Evolutionary conservation across 2,797 vertebrate species (phyloP).

Genomic region (Peromyscus nudipes): DNA sequence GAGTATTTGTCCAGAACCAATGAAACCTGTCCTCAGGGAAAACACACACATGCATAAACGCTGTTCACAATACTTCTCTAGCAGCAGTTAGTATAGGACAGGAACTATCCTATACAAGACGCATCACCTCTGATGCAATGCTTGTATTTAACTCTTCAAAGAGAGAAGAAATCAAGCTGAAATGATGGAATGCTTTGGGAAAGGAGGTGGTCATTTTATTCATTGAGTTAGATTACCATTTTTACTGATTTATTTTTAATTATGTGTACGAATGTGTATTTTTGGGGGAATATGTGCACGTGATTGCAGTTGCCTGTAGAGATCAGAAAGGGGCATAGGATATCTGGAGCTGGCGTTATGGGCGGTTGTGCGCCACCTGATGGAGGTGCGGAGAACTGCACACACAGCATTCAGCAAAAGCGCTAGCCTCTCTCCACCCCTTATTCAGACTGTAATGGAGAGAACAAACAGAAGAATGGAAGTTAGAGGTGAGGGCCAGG

Average conservation of each 20-base stretch:
- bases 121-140: background rate
- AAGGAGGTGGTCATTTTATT: background rate
- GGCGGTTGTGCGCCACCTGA: background rate
- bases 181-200: background rate
- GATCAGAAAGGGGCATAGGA: background rate
- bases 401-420: background rate
- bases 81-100: background rate
- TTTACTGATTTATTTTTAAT: background rate
- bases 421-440: background rate
- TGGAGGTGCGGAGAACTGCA: too few species aligned
- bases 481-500: background rate
- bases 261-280: background rate
- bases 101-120: background rate
- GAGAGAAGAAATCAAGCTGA: background rate
- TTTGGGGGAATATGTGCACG: background rate
- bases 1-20: background rate
- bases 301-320: background rate
- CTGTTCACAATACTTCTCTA: background rate
- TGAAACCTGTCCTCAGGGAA: background rate
- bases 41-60: background rate
- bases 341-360: background rate
- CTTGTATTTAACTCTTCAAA: background rate
- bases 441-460: background rate
- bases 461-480: background rate
- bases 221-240: background rate